Percentiles rank a stretch among this genome's conserved stretches.
These are phyloP conservation scores for Anolis carolinensis DNA, from an alignment of 2,113 vertebrate species.

Conservation along the genomic window DNA sequence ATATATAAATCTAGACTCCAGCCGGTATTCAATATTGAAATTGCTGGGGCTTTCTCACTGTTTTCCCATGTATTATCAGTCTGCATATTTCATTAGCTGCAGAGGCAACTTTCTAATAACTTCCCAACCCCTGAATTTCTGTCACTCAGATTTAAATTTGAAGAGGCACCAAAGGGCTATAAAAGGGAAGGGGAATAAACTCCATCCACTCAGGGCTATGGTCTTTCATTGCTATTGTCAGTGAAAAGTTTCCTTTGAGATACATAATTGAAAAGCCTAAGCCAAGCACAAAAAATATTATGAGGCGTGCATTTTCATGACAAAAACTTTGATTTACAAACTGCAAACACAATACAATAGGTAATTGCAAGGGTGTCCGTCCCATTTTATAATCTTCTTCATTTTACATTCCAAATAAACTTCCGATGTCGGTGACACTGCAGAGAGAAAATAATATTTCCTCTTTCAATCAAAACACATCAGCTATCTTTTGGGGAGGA, in stretches of 20 bases:
- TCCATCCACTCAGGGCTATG: constrained; percentile 46
- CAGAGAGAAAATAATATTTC: constrained; percentile 47
- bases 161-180: constrained; percentile 68
- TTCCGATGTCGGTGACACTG: constrained; percentile 39
- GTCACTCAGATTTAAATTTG: constrained; percentile 71
- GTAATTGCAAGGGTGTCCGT: constrained; percentile 70
- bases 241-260: constrained; percentile 66
- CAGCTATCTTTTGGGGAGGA: constrained; percentile 55
- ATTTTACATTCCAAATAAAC: constrained; percentile 62
- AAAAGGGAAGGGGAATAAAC: constrained; percentile 51
- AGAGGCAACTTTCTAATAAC: constrained; percentile 75
- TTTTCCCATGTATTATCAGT: constrained; percentile 70
- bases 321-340: constrained; percentile 53
- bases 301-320: constrained; percentile 48
- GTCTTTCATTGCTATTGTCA: constrained; percentile 66
- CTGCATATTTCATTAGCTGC: constrained; percentile 75
- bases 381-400: constrained; percentile 59
- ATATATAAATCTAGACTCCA: constrained; percentile 45
- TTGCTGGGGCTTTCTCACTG: constrained; percentile 60
- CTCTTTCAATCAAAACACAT: constrained; percentile 43
- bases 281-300: constrained; percentile 60
- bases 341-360: constrained; percentile 54
- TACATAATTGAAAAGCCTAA: constrained; percentile 72
- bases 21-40: constrained; percentile 78
- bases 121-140: constrained; percentile 68